Evolutionary conservation across 2,888 invertebrate species (phyloP), one percentile per base, ranked within the genome.

Genomic region (Amblyteles armatorius): DNA sequence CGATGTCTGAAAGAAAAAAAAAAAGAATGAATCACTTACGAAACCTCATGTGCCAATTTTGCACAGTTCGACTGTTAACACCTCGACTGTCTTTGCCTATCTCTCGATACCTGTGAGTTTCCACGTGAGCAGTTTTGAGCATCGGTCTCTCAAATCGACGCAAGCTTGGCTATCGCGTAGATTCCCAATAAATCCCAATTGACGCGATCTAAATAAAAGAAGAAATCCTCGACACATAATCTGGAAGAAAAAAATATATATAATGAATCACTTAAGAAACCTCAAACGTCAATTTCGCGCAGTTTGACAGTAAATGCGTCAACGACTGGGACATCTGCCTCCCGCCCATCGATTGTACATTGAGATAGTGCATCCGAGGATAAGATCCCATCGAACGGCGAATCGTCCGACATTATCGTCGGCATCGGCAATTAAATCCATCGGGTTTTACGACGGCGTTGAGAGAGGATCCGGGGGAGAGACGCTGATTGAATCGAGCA

Each of bases 401-500:
- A 57, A 13, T 26, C 22, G 26, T 26, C 57, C 22, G 57, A 57
- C 26, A 26, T 57, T 22, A 26, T 11, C 57, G 22, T 26, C 26
- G n/a, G 22, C 26, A 26, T 57, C 57, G 33, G 29, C 63, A 63
- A 29, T 63, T 33, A 63, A 63, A 63, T 16, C 16, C 7, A 16
- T 73, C 6, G 16, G 3, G n/a, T 73, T 60, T 73, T 29, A 60
- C 29, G 44, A 57, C 7, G 26, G 26, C 6, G 48, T 13, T 60
- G 44, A 60, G 36, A 57, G 72, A 22, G n/a, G 26, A 73, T 22
- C n/a, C 63, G 63, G 44, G 65, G 36, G 50, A 11, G 57, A 78
- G 73, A 78, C 22, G 68, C 68, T 57, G 55, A 71, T 84, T 11
- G 48, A 60, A 68, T 29, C 74, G 81, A 29, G 78, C 79, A 48